Percentiles rank a stretch among this genome's conserved stretches.
Evolutionary conservation across 30 jellyfish, hydroid and myxozoan species (phyloP).

Genomic region (Pseudorhiza aurosa): DNA sequence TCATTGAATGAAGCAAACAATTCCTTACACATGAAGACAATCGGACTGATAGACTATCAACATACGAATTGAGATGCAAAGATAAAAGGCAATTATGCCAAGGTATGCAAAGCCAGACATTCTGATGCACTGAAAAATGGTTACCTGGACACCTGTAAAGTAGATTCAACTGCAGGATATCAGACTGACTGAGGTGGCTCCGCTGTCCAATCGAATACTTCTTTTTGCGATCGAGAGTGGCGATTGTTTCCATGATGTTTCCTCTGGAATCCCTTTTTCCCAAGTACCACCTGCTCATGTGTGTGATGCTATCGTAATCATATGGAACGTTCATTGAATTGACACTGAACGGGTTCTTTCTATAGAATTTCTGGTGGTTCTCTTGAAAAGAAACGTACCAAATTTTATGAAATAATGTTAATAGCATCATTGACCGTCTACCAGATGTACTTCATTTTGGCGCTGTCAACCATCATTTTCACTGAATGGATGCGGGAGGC

Average conservation of each 20-base stretch:
- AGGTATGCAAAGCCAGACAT: neutral
- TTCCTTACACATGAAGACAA: too few relatives aligned
- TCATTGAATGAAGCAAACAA: too few relatives aligned
- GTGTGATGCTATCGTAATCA: conserved; percentile 65
- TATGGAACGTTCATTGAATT: conserved; percentile 45
- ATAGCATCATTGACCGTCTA: too few relatives aligned
- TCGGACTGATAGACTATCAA: too few relatives aligned
- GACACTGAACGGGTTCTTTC: conserved; percentile 49
- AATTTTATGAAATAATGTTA: too few relatives aligned
- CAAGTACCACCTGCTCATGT: conserved; percentile 48
- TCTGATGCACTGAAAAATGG: neutral
- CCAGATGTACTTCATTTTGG: too few relatives aligned
- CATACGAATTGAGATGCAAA: too few relatives aligned
- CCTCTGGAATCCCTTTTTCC: conserved; percentile 45
- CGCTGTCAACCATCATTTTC: too few relatives aligned
- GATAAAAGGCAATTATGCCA: too few relatives aligned
- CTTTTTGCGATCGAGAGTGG: conserved; percentile 26
- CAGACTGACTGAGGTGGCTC: conserved; percentile 44
- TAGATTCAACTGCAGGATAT: conserved; percentile 38
- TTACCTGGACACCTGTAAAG: conserved; percentile 64
- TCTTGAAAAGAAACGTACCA: too few relatives aligned
- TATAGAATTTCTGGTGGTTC: conserved; percentile 39
- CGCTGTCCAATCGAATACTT: conserved; percentile 61
- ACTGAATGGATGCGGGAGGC: too few relatives aligned
- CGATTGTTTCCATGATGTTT: conserved; percentile 28